Evolutionary conservation across 1,140 invertebrate genomes (phyloP).

Genomic region (Ctenoplectra terminalis): DNA sequence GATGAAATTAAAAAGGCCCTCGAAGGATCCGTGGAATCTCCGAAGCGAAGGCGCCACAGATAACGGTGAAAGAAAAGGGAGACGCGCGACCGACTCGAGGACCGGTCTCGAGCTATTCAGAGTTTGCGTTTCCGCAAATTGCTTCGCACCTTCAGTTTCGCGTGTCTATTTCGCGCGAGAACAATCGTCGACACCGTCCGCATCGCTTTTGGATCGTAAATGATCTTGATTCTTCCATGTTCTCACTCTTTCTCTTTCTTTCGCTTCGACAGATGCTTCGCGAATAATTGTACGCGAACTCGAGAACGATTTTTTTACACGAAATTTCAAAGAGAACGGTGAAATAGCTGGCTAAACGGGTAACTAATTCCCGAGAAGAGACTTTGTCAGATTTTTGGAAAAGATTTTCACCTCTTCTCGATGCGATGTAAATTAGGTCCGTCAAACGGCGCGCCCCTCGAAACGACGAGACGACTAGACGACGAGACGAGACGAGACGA

Average conservation of each 20-base stretch:
- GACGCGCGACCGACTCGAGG: not conserved
- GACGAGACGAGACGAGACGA: too few relatives aligned
- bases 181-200: slow-evolving; percentile 53
- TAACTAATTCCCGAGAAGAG: not conserved
- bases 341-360: not conserved
- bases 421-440: slow-evolving; percentile 7
- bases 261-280: not conserved
- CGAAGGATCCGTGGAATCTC: slow-evolving; percentile 21
- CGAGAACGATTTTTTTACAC: not conserved
- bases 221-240: slow-evolving; percentile 23
- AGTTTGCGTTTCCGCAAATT: slow-evolving; percentile 55
- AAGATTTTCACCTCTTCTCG: not conserved
- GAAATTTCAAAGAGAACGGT: not conserved
- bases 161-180: slow-evolving; percentile 44
- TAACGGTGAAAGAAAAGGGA: slow-evolving; percentile 8
- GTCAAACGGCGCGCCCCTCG: not conserved
- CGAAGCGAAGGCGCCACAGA: not conserved
- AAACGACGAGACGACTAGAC: not conserved
- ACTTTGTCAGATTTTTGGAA: not conserved
- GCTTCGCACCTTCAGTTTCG: slow-evolving; percentile 46
- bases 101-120: slow-evolving; percentile 17
- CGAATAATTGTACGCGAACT: too few relatives aligned
- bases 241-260: not conserved
- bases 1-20: slow-evolving; percentile 60
- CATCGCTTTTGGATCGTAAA: not conserved